These are phyloP conservation scores for Megaceryle torquata DNA, from an alignment of 2,113 vertebrate species.

Conservation along the genomic window DNA sequence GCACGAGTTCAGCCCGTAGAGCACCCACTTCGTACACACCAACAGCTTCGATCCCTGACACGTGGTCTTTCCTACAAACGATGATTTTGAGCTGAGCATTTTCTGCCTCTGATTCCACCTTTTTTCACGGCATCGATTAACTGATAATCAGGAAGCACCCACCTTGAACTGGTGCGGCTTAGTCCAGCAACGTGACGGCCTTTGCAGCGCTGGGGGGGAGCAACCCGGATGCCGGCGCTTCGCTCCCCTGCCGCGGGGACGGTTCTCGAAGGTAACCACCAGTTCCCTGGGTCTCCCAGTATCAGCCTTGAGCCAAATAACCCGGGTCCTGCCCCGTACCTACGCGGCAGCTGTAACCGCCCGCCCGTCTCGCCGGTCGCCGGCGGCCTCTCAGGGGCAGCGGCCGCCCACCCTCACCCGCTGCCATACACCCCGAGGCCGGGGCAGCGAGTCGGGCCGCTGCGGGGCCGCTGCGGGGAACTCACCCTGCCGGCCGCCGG, in stretches of 20 bases:
- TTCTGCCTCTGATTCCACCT: not conserved
- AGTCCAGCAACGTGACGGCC: not conserved
- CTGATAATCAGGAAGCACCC: fast-evolving
- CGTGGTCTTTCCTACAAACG: not conserved
- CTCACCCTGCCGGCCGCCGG: no score
- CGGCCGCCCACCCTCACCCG: no score
- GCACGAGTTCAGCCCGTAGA: not conserved
- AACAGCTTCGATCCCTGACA: no score
- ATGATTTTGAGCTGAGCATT: not conserved
- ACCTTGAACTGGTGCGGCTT: not conserved
- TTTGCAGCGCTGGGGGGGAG: not conserved
- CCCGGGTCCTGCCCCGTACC: fast-evolving
- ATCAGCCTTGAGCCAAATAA: no score
- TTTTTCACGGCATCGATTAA: not conserved
- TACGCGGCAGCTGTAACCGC: fast-evolving
- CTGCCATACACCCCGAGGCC: no score
- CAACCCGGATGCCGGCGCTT: fast-evolving
- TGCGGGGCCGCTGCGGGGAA: no score
- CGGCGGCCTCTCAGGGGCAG: no score
- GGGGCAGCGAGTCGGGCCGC: no score
- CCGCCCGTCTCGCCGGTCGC: no score
- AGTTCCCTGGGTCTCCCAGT: fast-evolving
- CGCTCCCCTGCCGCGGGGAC: no score
- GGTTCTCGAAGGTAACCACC: not conserved
- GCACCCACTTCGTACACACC: not conserved